Conservation (phyloP, 1,140 invertebrate species). For the Pygmarrhopalites habei region DNA sequence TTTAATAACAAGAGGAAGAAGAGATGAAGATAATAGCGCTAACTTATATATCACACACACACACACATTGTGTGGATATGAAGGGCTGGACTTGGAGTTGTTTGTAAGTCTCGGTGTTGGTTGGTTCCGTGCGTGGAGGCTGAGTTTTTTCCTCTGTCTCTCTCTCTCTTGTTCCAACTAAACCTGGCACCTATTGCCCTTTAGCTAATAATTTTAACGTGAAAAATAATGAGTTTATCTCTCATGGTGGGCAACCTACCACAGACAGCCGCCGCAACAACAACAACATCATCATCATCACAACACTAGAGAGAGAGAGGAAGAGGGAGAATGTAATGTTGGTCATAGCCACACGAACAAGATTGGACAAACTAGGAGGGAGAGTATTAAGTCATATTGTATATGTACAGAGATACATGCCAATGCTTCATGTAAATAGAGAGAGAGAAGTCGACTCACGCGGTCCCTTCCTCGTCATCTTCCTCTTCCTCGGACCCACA, state of each 20-base stretch:
- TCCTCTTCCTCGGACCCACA: background rate
- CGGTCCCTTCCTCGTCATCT: background rate
- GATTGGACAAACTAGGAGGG: too few relatives aligned
- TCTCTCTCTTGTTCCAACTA: too few relatives aligned
- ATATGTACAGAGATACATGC: too few relatives aligned
- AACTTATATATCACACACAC: background rate
- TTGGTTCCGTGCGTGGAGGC: too few relatives aligned
- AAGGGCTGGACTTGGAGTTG: too few relatives aligned
- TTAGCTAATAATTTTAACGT: slow-evolving; percentile 40
- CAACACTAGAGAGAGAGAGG: background rate
- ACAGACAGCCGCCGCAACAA: slow-evolving; percentile 20
- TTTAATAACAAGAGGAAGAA: slow-evolving; percentile 9
- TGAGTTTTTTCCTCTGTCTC: background rate
- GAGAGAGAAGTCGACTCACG: background rate
- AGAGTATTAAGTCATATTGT: too few relatives aligned
- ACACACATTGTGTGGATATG: too few relatives aligned
- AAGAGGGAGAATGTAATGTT: background rate
- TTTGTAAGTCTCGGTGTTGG: too few relatives aligned
- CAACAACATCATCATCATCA: slow-evolving; percentile 1
- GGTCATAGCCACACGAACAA: too few relatives aligned
- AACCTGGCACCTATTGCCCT: slow-evolving; percentile 39
- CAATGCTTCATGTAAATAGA: too few relatives aligned
- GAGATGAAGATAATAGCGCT: slow-evolving; percentile 4
- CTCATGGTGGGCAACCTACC: slow-evolving; percentile 38
- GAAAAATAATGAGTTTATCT: slow-evolving; percentile 40